A percentile compares a stretch with the other conserved stretches of the same genome.
Conservation (phyloP, 1,140 invertebrate species). For the Apis florea region DNA sequence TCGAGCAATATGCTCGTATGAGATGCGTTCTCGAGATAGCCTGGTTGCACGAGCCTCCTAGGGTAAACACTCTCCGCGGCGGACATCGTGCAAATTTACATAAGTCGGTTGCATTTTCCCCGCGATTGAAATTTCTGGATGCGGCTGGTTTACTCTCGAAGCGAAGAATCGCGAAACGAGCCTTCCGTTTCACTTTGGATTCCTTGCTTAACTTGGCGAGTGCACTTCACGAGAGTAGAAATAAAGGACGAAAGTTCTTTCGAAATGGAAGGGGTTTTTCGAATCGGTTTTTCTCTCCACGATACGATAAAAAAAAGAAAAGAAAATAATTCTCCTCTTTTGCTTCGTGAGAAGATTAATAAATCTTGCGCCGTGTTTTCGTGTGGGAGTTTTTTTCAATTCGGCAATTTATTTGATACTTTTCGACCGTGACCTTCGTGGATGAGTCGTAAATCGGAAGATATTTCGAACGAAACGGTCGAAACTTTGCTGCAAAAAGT, state of each 20-base stretch:
- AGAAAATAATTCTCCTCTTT: no score
- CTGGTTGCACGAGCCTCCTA: conserved; percentile 16
- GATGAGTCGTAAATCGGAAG: background rate
- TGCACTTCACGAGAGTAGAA: background rate
- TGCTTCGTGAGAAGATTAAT: background rate
- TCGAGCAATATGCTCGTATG: background rate
- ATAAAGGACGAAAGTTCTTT: background rate
- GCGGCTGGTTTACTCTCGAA: conserved; percentile 11
- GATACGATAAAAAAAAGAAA: no score
- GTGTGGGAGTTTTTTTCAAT: no score
- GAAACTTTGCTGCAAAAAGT: conserved; percentile 49
- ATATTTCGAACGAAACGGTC: conserved; percentile 12
- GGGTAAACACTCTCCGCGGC: conserved; percentile 28
- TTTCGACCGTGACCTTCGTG: conserved; percentile 59
- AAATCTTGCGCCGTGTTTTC: background rate
- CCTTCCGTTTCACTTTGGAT: conserved; percentile 9
- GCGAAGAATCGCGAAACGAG: background rate
- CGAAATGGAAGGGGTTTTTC: background rate
- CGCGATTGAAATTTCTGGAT: conserved; percentile 39
- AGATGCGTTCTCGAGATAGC: background rate
- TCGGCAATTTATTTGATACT: conserved; percentile 44
- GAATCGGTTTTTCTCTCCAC: background rate
- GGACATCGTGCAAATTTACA: conserved; percentile 43
- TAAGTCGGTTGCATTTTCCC: conserved; percentile 47
- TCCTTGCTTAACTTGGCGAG: conserved; percentile 19